Conservation (phyloP, 2,888 invertebrate genomes). For the Phengaris arion region DNA sequence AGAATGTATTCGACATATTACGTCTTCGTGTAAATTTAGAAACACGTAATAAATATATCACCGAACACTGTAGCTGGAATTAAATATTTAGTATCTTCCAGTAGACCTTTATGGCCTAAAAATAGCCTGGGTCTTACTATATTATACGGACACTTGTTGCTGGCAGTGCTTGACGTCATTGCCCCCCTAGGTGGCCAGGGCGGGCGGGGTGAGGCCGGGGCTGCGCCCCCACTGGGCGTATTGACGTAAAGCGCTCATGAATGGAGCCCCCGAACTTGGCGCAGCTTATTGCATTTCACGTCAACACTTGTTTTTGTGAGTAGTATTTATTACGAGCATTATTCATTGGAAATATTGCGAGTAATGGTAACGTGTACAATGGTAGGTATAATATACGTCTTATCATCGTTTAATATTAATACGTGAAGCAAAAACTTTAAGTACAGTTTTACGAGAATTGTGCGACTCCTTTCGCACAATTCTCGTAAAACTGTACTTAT, state of each 20-base stretch:
- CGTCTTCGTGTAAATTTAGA: not conserved
- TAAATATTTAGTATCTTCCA: slow-evolving; percentile 14
- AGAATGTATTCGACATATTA: no score
- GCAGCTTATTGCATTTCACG: slow-evolving; percentile 35
- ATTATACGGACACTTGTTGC: slow-evolving; percentile 71
- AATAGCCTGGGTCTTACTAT: slow-evolving; percentile 62
- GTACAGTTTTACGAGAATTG: no score
- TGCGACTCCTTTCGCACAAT: no score
- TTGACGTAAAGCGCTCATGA: slow-evolving; percentile 75
- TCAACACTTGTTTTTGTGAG: slow-evolving; percentile 30
- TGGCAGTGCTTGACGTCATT: slow-evolving; percentile 69
- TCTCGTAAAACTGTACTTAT: no score
- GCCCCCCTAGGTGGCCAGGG: slow-evolving; percentile 49
- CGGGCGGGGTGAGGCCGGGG: slow-evolving; percentile 52
- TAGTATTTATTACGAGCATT: not conserved
- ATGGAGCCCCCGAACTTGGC: slow-evolving; percentile 58
- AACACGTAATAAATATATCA: not conserved
- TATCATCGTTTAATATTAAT: no score
- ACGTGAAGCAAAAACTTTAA: no score
- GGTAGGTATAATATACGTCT: no score
- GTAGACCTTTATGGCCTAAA: slow-evolving; percentile 57
- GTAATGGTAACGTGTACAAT: no score
- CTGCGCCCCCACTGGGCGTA: slow-evolving; percentile 58
- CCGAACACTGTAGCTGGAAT: not conserved
- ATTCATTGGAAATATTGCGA: no score